Evolutionary conservation across 2,797 vertebrate genomes (phyloP).

Genomic region (Podarcis lilfordi): DNA sequence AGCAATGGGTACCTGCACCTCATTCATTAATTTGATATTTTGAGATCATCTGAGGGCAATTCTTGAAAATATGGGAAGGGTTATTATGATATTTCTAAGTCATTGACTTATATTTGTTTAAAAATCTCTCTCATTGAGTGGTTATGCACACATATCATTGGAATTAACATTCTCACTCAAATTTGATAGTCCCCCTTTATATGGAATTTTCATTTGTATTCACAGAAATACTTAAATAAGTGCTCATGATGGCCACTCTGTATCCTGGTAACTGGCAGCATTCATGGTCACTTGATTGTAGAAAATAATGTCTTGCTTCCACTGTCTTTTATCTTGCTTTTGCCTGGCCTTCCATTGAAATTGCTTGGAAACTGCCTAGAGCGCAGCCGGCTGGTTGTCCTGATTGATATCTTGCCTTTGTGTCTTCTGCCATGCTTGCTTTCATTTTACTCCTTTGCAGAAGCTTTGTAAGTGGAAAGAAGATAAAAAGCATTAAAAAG

Average conservation of each 20-base stretch:
- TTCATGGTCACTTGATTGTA: conserved; percentile 79
- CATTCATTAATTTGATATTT: neutral
- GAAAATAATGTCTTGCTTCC: conserved; percentile 80
- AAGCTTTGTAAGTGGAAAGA: conserved; percentile 73
- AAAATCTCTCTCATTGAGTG: conserved; percentile 63
- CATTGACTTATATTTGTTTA: conserved; percentile 40
- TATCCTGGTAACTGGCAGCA: conserved; percentile 75
- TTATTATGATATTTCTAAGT: conserved; percentile 10
- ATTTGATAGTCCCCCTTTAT: conserved; percentile 71
- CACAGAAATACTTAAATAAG: conserved; percentile 72
- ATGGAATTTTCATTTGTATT: conserved; percentile 71
- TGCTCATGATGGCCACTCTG: conserved; percentile 65
- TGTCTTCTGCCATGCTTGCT: conserved; percentile 74
- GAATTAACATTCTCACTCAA: conserved; percentile 69
- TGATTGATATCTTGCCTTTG: conserved; percentile 85
- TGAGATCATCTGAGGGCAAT: neutral
- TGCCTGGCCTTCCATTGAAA: conserved; percentile 95
- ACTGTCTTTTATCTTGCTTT: conserved; percentile 82
- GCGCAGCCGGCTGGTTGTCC: conserved; percentile 78
- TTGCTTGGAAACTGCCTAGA: conserved; percentile 95
- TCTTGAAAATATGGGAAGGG: neutral
- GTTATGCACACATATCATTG: conserved; percentile 64
- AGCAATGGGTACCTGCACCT: neutral
- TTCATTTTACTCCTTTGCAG: conserved; percentile 68
- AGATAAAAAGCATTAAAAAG: conserved; percentile 74